Evolutionary conservation across 2,888 invertebrate species (phyloP).

Genomic region (Agonopterix heracliana): DNA sequence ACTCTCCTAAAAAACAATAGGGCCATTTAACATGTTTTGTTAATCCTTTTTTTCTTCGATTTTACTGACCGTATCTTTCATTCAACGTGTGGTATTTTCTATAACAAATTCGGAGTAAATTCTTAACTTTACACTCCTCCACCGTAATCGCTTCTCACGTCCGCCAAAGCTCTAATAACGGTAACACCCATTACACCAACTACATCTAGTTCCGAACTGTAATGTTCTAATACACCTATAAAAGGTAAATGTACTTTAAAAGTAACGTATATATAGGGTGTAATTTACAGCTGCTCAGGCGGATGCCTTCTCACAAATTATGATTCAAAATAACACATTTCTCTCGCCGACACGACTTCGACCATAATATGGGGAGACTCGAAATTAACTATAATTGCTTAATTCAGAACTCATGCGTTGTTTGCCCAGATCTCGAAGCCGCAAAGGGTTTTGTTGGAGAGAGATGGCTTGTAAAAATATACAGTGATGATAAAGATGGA

Average conservation of each 20-base stretch:
- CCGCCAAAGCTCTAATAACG: conserved; percentile 4
- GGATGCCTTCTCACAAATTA: conserved; percentile 75
- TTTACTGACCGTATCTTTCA: too few species aligned
- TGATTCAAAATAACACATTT: conserved; percentile 74
- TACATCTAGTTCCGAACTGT: conserved; percentile 2
- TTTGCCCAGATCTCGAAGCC: conserved; percentile 51
- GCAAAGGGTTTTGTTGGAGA: conserved; percentile 39
- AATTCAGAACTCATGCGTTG: conserved; percentile 64
- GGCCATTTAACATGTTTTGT: too few species aligned
- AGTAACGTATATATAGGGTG: conserved; percentile 19
- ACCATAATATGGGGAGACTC: conserved; percentile 65
- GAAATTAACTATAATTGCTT: conserved; percentile 76
- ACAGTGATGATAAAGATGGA: conserved; percentile 32
- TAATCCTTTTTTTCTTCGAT: too few species aligned
- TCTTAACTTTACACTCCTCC: too few species aligned
- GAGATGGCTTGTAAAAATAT: conserved; percentile 20
- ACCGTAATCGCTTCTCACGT: conserved; percentile 6
- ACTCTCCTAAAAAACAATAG: not conserved
- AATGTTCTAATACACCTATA: conserved; percentile 3
- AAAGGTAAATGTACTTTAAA: conserved; percentile 8
- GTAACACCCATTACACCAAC: not conserved
- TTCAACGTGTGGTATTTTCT: too few species aligned
- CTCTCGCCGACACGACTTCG: conserved; percentile 55
- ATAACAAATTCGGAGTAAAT: too few species aligned
- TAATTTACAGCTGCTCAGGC: conserved; percentile 73